phyloP scores from a whole-genome alignment of 2,888 invertebrate genomes.

The Oligia strigilis region DNA sequence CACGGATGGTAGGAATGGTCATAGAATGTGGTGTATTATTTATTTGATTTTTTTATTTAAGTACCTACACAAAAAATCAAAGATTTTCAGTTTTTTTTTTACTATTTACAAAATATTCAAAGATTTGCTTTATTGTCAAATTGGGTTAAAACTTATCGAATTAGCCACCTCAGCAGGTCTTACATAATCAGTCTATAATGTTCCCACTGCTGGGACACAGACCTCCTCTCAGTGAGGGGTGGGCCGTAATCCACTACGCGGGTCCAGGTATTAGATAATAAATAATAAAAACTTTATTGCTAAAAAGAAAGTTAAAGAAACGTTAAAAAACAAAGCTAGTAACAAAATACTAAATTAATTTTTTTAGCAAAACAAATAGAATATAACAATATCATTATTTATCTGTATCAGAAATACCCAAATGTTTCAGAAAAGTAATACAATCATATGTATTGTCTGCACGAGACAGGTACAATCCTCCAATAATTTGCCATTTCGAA shows the following conservation, averaged over 20 bases:
- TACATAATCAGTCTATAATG: too few relatives aligned
- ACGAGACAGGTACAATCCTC: conserved; percentile 50
- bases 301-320: background rate
- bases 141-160: too few relatives aligned
- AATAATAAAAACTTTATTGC: too few relatives aligned
- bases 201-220: too few relatives aligned
- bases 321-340: background rate
- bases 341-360: conserved; percentile 7
- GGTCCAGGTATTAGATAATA: too few relatives aligned
- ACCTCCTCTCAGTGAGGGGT: too few relatives aligned
- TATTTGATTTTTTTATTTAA: background rate
- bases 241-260: too few relatives aligned
- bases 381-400: conserved; percentile 12
- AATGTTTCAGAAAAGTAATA: conserved; percentile 55
- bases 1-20: too few relatives aligned
- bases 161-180: too few relatives aligned
- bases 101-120: background rate
- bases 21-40: background rate
- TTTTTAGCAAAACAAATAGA: background rate
- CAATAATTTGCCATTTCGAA: conserved; percentile 64
- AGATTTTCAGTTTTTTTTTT: too few relatives aligned
- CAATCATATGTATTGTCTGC: conserved; percentile 42
- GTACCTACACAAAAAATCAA: too few relatives aligned
- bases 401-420: conserved; percentile 22
- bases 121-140: too few relatives aligned